Base-by-base conservation (phyloP, 2,113 vertebrate genomes). In the Muntiacus muntjak region DNA sequence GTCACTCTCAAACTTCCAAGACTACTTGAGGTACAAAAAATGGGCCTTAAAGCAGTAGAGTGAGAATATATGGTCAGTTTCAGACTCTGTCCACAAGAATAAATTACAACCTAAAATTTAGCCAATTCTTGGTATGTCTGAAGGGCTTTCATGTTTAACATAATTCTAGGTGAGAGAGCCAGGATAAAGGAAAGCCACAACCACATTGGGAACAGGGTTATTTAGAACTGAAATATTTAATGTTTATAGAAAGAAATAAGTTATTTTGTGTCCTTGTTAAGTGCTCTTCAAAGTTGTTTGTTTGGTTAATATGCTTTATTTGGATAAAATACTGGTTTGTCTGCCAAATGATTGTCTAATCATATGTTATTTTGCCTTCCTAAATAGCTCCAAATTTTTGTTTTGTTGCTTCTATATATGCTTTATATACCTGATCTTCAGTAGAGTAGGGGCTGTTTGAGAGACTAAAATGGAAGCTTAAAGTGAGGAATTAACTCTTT, bases 251-350 rank as follows among this genome's bases (percentile, higher is more conserved):
- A 97, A 94, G 60, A 94, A 21, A 52, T 79, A 89, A n/a, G 47
- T 82, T 92, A 96, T 95, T 96, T 94, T 84, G 57, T 92, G 36
- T 95, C 57, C 36, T 45, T 67, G 67, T 95, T 97, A 96, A 95
- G 43, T 95, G 76, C 5, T 86, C 64, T 89, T 97, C 62, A 92
- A 97, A 96, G 95, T 94, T 94, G 60, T 93, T 98, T 52, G 47
- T 85, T 97, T 97, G 62, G 52, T 97, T 97, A 98, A 97, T 89
- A 87, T 92, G 25, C 52, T 83, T 95, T 95, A 95, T 84, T 94
- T 92, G 90, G 79, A 87, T 96, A 50, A 76, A 96, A 89, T 93
- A 45, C 26, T 93, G 82, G 23, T 76, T 96, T 88, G 5, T 87
- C 71, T 95, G 67, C 25, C 87, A 95, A 93, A 89, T 26, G 30